These are phyloP conservation scores for Blastobasis lacticolella DNA, from an alignment of 2,888 invertebrate genomes.

Conservation along the genomic window DNA sequence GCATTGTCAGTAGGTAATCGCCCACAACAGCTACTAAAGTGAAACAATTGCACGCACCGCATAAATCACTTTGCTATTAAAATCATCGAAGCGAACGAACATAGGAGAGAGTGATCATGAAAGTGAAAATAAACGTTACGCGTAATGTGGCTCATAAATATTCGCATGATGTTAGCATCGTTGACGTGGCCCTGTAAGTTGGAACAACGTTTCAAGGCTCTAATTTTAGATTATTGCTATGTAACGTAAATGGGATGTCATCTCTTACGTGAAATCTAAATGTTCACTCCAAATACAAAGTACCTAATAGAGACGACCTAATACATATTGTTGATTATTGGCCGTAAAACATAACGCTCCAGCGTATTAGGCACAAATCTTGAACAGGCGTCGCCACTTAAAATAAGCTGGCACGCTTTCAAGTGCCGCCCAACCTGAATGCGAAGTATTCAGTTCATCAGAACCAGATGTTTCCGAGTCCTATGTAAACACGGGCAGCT, in stretches of 20 bases:
- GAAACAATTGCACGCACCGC: constrained; percentile 19
- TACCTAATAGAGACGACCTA: no score
- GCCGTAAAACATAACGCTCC: constrained; percentile 44
- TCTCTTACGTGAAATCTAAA: no score
- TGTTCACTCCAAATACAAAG: no score
- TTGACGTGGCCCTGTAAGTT: no score
- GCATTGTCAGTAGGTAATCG: no score
- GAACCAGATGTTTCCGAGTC: constrained; percentile 64
- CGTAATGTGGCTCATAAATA: no score
- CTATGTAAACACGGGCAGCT: constrained; percentile 54
- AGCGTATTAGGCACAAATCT: constrained; percentile 59
- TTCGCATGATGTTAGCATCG: no score
- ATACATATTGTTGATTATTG: no score
- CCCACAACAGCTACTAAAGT: not conserved
- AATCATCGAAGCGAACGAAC: constrained; percentile 35
- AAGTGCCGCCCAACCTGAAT: constrained; percentile 66
- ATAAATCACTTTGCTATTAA: constrained; percentile 35
- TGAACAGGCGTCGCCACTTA: constrained; percentile 66
- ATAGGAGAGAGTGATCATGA: constrained; percentile 45
- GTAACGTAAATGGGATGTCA: no score
- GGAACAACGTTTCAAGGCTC: no score
- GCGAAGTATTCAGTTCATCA: constrained; percentile 69
- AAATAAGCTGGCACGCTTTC: constrained; percentile 72
- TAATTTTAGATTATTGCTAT: no score
- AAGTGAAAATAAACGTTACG: constrained; percentile 38